Base-by-base conservation (phyloP, 2,113 vertebrate genomes). In the Thamnophis sirtalis region DNA sequence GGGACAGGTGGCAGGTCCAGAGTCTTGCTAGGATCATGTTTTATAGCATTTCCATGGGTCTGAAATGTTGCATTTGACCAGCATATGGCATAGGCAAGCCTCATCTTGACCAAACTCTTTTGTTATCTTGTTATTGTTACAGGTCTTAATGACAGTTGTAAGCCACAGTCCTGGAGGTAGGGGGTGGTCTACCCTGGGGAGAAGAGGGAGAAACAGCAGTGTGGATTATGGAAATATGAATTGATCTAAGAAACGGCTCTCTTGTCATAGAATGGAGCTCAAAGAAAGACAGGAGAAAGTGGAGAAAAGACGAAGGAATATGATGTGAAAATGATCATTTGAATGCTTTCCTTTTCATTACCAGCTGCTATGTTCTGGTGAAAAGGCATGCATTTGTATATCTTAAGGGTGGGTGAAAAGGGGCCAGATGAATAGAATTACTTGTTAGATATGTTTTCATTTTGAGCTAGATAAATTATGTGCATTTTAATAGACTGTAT, bases 191-290 rank as follows among this genome's bases (percentile, higher is more conserved):
- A 98, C 98, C 99, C 98, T 98, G 98, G 99, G 99, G 99, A 98
- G 97, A 95, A 93, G 96, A 96, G 93, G 96, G 98, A 98, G 97
- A 98, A 98, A 97, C 98, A 98, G 98, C 98, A 98, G 98, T 98
- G 98, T 99, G 99, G 99, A 99, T 99, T 99, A 99, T 99, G 99
- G 99, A 99, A 99, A 99, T 99, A 99, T 99, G 98, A 98, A 99
- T 98, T 98, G 99, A 99, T 99, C 98, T 99, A 96, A 98, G 97
- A 97, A 97, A 97, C 94, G 97, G 95, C 94, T 94, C 97, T 96
- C 96, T 97, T 96, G 96, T 98, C 97, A 97, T 98, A 98, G 98
- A 98, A 98, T 97, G 97, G 97, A 96, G 93, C 98, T 99, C 98
- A 99, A 98, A 98, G 98, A 97, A 98, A 98, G 98, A 98, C 98